Evolutionary conservation across 2,888 invertebrate genomes (phyloP).

Genomic region (Hoplodrina ambigua): DNA sequence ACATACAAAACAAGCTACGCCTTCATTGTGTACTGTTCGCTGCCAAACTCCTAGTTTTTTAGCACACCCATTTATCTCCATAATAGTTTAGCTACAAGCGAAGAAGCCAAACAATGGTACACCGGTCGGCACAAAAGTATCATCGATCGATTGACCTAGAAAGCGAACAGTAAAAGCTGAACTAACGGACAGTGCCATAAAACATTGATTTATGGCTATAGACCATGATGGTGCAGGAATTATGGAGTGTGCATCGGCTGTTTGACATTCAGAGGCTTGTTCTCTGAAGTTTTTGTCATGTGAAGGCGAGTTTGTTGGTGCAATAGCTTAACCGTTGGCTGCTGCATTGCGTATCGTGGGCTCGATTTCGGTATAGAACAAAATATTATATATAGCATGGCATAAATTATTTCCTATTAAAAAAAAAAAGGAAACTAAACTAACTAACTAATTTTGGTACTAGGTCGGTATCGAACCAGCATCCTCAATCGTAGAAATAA

Average conservation of each 20-base stretch:
- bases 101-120: slow-evolving; percentile 37
- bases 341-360: too few species aligned
- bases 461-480: too few species aligned
- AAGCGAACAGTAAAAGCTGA: slow-evolving; percentile 41
- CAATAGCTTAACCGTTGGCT: too few species aligned
- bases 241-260: slow-evolving; percentile 32
- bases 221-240: slow-evolving; percentile 21
- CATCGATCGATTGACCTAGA: slow-evolving; percentile 61
- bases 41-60: slow-evolving; percentile 8
- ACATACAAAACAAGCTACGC: neutral
- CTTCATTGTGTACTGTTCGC: neutral
- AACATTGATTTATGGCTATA: slow-evolving; percentile 46
- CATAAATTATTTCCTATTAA: too few species aligned
- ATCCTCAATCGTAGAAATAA: too few species aligned
- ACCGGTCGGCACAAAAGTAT: slow-evolving; percentile 35
- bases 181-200: slow-evolving; percentile 30
- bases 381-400: too few species aligned
- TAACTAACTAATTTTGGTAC: too few species aligned
- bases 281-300: neutral
- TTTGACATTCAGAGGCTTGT: slow-evolving; percentile 25
- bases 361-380: too few species aligned
- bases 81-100: slow-evolving; percentile 34
- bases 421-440: too few species aligned
- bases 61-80: slow-evolving; percentile 28
- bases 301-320: neutral